Evolutionary conservation across 2,888 invertebrate species (phyloP).

Genomic region (Orthosia incerta): DNA sequence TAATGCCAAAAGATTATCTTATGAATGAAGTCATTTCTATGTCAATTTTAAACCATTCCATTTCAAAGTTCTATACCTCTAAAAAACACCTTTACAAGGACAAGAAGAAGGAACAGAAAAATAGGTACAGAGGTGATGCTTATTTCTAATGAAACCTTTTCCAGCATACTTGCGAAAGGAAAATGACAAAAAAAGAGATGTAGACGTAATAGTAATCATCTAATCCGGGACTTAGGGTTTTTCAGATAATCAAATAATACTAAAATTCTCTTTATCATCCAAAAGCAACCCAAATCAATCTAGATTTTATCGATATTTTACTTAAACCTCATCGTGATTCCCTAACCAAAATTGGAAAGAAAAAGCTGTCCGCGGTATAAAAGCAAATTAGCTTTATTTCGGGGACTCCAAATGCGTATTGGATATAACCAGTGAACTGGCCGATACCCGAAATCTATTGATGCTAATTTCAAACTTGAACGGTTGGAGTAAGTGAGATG

Average conservation of each 20-base stretch:
- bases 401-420: slow-evolving; percentile 61
- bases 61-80: too few species aligned
- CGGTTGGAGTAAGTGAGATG: slow-evolving; percentile 67
- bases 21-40: too few species aligned
- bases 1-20: too few species aligned
- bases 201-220: too few species aligned
- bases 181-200: too few species aligned
- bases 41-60: too few species aligned
- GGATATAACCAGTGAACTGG: slow-evolving; percentile 64
- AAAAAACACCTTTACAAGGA: too few species aligned
- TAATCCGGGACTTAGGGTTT: neutral
- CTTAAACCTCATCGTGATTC: slow-evolving; percentile 35
- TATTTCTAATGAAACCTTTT: too few species aligned
- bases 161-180: too few species aligned
- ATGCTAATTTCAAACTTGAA: slow-evolving; percentile 70
- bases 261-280: slow-evolving; percentile 26
- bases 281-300: slow-evolving; percentile 40
- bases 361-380: slow-evolving; percentile 50
- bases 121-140: too few species aligned
- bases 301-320: slow-evolving; percentile 34
- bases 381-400: slow-evolving; percentile 64
- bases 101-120: too few species aligned
- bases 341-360: slow-evolving; percentile 37
- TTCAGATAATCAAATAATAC: slow-evolving; percentile 32
- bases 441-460: slow-evolving; percentile 66